Evolutionary conservation across 2,888 invertebrate genomes (phyloP), one percentile per base, ranked within the genome.

Genomic region (Kryphioiulus occultus): DNA sequence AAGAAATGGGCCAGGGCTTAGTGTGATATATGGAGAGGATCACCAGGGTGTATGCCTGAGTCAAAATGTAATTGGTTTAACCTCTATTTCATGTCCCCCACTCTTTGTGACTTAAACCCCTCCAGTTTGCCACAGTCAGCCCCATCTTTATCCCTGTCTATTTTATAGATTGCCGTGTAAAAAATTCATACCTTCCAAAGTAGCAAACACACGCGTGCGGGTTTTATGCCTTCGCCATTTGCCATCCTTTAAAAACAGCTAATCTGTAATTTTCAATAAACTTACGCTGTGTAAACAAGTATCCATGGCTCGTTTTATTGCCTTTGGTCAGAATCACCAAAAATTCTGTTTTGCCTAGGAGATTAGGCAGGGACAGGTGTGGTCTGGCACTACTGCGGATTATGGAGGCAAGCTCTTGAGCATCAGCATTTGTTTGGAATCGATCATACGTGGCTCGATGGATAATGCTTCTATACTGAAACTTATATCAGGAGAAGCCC

Each of bases 51-150:
- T 5, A 59, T n/a, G 53, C n/a, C 5, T n/a, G 53, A 59, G 53
- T 59, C 53, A n/a, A 59, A 59, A 59, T 59, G n/a, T n/a, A 59
- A 59, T 59, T 59, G 53, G 53, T 59, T 59, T 59, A 59, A 59
- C 53, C 53, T 59, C 53, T 17, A 59, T 59, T 59, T 19, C 53
- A n/a, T 1, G 12, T n/a, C 53, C 53, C n/a, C 53, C 53, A 59
- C 53, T 59, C 53, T 59, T 59, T 59, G 53, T 59, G n/a, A 59
- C 53, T n/a, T 59, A 59, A 59, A 47, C 12, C 12, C 53, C 53
- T 59, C n/a, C 53, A 59, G 53, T 59, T 59, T 59, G 19, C n/a
- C 53, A 12, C 0, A 2, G 1, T 12, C n/a, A 12, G n/a, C 1
- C n/a, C 53, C 53, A 59, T 59, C n/a, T 12, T 59, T 59, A 59